These are phyloP conservation scores for Ornithorhynchus anatinus DNA, from an alignment of 2,113 vertebrate species.

Conservation along the genomic window DNA sequence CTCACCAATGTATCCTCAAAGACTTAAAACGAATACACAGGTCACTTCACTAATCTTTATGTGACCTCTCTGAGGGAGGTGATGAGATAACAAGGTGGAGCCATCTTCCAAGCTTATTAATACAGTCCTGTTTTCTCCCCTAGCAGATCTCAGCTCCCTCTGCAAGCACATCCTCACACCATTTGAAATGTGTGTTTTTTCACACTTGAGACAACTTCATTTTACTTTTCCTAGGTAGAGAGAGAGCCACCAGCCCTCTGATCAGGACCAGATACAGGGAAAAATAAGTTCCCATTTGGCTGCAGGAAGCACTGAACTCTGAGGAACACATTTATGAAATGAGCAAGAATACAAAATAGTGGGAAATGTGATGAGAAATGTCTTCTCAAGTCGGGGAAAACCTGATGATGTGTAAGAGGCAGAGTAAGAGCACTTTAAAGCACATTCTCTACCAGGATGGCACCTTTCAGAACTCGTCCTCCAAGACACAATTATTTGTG, in stretches of 20 bases:
- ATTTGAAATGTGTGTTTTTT: neutral
- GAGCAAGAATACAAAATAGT: conserved; percentile 1
- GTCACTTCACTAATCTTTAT: too few species aligned
- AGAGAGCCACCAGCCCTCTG: neutral
- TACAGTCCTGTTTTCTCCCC: neutral
- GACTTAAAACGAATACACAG: too few species aligned
- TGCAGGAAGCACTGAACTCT: neutral
- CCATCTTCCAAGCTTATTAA: too few species aligned
- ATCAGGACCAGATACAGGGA: conserved; percentile 28
- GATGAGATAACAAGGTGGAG: too few species aligned
- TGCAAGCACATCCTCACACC: neutral
- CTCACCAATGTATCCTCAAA: too few species aligned
- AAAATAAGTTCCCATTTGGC: conserved; percentile 32
- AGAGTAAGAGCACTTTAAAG: too few species aligned
- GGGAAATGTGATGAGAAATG: neutral
- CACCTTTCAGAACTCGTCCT: too few species aligned
- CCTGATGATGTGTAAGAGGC: neutral
- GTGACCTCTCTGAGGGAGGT: too few species aligned
- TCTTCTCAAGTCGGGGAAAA: neutral
- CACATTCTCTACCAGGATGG: too few species aligned
- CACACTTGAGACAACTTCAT: conserved; percentile 30
- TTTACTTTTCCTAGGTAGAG: conserved; percentile 14
- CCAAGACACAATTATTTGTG: too few species aligned
- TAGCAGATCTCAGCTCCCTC: neutral
- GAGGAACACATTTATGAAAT: neutral